Percentiles rank a stretch among this genome's conserved stretches.
phyloP scores from a whole-genome alignment of 2,888 invertebrate species.

The Carterocephalus palaemon region DNA sequence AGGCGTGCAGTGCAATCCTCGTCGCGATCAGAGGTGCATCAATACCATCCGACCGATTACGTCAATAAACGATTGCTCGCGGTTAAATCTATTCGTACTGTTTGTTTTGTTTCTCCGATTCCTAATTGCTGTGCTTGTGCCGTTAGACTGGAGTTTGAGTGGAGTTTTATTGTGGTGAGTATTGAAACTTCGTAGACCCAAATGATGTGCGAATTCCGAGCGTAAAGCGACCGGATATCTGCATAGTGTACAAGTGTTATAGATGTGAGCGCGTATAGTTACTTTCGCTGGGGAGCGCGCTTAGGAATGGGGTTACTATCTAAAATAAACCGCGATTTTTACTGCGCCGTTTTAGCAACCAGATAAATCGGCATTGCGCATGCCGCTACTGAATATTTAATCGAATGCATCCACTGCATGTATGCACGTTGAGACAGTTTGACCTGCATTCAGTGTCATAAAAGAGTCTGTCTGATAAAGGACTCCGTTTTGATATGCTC shows the following conservation, averaged over 20 bases:
- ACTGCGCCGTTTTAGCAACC: slow-evolving; percentile 44
- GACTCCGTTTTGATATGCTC: too few relatives aligned
- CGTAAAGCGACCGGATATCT: slow-evolving; percentile 34
- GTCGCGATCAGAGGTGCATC: slow-evolving; percentile 38
- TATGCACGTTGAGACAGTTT: slow-evolving; percentile 25
- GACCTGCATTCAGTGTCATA: slow-evolving; percentile 32
- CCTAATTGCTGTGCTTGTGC: slow-evolving; percentile 45
- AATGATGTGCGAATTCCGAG: slow-evolving; percentile 33
- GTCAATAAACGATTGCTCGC: slow-evolving; percentile 47
- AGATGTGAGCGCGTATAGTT: slow-evolving; percentile 46
- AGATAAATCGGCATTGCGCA: slow-evolving; percentile 31
- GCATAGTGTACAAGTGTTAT: slow-evolving; percentile 42
- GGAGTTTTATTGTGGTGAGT: slow-evolving; percentile 58
- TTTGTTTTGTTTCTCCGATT: slow-evolving; percentile 51
- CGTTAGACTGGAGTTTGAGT: slow-evolving; percentile 38
- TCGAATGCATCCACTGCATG: slow-evolving; percentile 31
- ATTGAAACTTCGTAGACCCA: slow-evolving; percentile 22
- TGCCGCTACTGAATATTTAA: slow-evolving; percentile 30
- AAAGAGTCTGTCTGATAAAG: too few relatives aligned
- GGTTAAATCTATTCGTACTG: slow-evolving; percentile 38
- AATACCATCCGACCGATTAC: slow-evolving; percentile 43
- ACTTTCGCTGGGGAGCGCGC: slow-evolving; percentile 55
- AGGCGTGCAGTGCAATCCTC: slow-evolving; percentile 4
- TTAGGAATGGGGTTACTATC: slow-evolving; percentile 64
- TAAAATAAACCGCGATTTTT: slow-evolving; percentile 65